Evolutionary conservation across 1,140 invertebrate genomes (phyloP).

Genomic region (Apis laboriosa): DNA sequence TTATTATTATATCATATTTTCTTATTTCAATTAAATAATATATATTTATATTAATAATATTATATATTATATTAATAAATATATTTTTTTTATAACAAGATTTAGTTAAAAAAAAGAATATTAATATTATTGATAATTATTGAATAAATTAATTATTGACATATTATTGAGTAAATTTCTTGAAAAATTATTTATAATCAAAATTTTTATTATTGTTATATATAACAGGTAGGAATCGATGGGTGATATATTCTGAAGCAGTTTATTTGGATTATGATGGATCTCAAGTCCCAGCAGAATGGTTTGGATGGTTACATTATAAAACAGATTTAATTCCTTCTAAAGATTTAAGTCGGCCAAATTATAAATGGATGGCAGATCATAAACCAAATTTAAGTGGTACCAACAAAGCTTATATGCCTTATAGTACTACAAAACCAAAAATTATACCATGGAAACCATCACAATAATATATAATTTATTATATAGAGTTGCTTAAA

Average conservation of each 20-base stretch:
- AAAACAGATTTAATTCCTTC: conserved; percentile 84
- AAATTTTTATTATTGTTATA: conserved; percentile 23
- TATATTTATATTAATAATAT: too few species aligned
- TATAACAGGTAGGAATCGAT: conserved; percentile 90
- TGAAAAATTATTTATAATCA: background rate
- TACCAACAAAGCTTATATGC: conserved; percentile 90
- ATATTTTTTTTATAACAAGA: too few species aligned
- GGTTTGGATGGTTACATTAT: conserved; percentile 93
- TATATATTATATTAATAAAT: too few species aligned
- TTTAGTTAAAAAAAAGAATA: too few species aligned
- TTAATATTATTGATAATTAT: too few species aligned
- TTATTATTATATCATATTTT: too few species aligned
- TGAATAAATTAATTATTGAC: too few species aligned
- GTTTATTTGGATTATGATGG: conserved; percentile 94
- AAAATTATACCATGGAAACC: conserved; percentile 95
- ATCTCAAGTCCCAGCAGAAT: conserved; percentile 95
- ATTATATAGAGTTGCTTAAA: background rate
- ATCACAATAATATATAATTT: conserved; percentile 33
- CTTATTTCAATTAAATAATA: too few species aligned
- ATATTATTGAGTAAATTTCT: too few species aligned
- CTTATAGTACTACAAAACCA: conserved; percentile 92
- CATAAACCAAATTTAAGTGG: conserved; percentile 93
- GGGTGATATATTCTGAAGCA: conserved; percentile 93
- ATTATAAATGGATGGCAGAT: conserved; percentile 93
- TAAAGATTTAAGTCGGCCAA: conserved; percentile 87